Conservation (phyloP, 2,888 invertebrate genomes). For the Hirtodrosophila histrioides region DNA sequence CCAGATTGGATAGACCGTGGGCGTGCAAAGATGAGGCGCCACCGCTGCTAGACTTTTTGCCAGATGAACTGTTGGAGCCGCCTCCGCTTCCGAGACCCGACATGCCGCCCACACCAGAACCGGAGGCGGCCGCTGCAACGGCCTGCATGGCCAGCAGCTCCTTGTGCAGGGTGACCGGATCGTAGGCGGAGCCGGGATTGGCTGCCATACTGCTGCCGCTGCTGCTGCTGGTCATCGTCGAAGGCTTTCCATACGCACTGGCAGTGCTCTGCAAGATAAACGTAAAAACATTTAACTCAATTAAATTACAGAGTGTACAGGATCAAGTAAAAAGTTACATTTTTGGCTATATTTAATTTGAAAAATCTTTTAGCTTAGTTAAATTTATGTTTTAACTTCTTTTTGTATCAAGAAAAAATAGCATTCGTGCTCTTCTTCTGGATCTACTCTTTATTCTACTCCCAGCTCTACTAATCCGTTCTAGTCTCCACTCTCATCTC, state of each 20-base stretch:
- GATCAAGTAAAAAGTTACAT: too few relatives aligned
- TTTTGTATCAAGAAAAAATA: too few relatives aligned
- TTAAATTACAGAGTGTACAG: neutral
- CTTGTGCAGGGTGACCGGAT: conserved; percentile 84
- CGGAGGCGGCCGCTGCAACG: conserved; percentile 83
- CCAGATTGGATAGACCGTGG: conserved; percentile 59
- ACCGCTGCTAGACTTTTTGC: conserved; percentile 55
- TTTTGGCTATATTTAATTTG: too few relatives aligned
- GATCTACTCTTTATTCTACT: too few relatives aligned
- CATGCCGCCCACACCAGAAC: conserved; percentile 57
- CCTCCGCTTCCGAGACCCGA: conserved; percentile 35
- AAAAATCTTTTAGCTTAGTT: too few relatives aligned
- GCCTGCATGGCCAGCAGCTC: conserved; percentile 84
- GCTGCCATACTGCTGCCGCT: conserved; percentile 73
- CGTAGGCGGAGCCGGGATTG: conserved; percentile 83
- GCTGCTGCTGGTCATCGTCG: conserved; percentile 76
- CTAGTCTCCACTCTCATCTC: too few relatives aligned
- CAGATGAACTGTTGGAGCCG: conserved; percentile 63
- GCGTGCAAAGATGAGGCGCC: conserved; percentile 57
- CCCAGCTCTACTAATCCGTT: too few relatives aligned
- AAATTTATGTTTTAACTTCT: too few relatives aligned
- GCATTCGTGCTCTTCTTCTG: too few relatives aligned
- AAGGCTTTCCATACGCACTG: conserved; percentile 82
- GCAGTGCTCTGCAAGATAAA: conserved; percentile 73
- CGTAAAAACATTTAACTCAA: neutral